Evolutionary conservation across 2,888 invertebrate species (phyloP).

Genomic region (Melanchra persicariae): DNA sequence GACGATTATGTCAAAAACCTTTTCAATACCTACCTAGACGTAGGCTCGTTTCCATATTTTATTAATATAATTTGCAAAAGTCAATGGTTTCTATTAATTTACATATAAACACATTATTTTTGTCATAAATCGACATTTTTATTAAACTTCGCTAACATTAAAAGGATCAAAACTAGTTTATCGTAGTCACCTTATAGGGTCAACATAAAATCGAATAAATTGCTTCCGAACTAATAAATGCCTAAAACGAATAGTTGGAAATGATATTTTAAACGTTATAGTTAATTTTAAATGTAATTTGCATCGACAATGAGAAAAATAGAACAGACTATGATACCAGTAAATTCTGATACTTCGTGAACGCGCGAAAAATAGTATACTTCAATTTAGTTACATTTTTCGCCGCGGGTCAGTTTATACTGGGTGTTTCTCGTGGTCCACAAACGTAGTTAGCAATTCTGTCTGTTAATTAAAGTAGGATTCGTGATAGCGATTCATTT

Average conservation of each 20-base stretch:
- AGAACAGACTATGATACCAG: neutral
- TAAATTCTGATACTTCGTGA: neutral
- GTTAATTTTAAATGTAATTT: slow-evolving; percentile 48
- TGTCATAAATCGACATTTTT: slow-evolving; percentile 42
- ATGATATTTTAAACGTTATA: slow-evolving; percentile 36
- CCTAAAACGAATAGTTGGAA: slow-evolving; percentile 16
- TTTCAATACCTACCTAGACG: neutral
- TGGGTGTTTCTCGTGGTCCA: neutral
- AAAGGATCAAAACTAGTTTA: slow-evolving; percentile 38
- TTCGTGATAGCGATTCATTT: slow-evolving; percentile 34
- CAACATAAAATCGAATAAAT: slow-evolving; percentile 30
- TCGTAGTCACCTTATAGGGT: slow-evolving; percentile 18
- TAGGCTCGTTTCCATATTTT: neutral
- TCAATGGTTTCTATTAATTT: slow-evolving; percentile 11
- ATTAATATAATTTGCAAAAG: slow-evolving; percentile 18
- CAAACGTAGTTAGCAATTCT: slow-evolving; percentile 42
- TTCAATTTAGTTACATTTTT: slow-evolving; percentile 4
- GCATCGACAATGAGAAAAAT: slow-evolving; percentile 36
- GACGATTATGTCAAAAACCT: neutral
- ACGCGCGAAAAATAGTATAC: neutral
- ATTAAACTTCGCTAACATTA: slow-evolving; percentile 27
- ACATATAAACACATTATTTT: slow-evolving; percentile 18
- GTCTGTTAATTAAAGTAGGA: slow-evolving; percentile 37
- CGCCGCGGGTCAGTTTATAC: neutral
- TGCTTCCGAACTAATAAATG: slow-evolving; percentile 44